Percentiles rank a stretch among this genome's conserved stretches.
Evolutionary conservation across 2,797 vertebrate genomes (phyloP).

Genomic region (Diplodus sargus): DNA sequence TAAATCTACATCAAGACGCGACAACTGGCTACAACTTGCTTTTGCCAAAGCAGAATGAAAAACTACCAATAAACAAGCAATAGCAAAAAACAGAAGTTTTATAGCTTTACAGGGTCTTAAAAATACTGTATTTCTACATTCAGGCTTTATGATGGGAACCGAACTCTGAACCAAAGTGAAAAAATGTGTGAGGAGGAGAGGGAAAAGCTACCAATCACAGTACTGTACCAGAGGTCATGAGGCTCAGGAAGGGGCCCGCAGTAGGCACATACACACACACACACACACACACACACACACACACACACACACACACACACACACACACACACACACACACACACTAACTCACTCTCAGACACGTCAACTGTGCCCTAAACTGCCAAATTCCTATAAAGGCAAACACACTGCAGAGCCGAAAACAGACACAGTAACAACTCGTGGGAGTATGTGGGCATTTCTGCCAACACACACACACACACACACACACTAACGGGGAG

Average conservation of each 20-base stretch:
- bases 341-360: constrained; percentile 5
- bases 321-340: background rate
- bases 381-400: constrained; percentile 66
- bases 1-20: no score
- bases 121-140: background rate
- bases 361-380: constrained; percentile 41
- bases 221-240: constrained; percentile 54
- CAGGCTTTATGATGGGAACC: constrained; percentile 35
- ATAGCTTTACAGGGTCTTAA: background rate
- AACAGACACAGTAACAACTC: constrained; percentile 52
- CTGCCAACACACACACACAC: constrained; percentile 26
- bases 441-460: constrained; percentile 36
- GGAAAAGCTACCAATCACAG: constrained; percentile 57
- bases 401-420: constrained; percentile 56
- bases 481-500: constrained; percentile 12
- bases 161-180: constrained; percentile 36
- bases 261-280: background rate
- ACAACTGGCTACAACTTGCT: background rate
- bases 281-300: constrained; percentile 15
- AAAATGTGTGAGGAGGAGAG: constrained; percentile 46
- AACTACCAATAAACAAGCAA: background rate
- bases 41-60: background rate
- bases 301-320: constrained; percentile 41
- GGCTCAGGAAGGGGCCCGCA: constrained; percentile 32
- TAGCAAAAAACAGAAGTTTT: background rate